Evolutionary conservation across 2,888 invertebrate genomes (phyloP).

Genomic region (Tachina lurida): DNA sequence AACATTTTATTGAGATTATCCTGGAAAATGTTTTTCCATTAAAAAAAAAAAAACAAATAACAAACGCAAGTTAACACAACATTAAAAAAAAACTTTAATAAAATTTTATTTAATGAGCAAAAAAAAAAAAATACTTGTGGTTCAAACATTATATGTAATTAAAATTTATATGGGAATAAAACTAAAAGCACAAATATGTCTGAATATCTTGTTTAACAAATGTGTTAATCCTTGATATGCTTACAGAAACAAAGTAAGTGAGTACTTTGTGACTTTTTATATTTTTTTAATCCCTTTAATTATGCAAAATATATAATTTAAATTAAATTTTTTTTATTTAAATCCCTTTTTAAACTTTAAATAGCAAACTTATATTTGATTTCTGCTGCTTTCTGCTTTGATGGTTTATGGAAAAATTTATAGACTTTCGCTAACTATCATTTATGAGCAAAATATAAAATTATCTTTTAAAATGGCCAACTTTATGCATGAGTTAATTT

Average conservation of each 20-base stretch:
- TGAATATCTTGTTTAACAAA: constrained; percentile 34
- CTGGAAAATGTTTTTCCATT: constrained; percentile 17
- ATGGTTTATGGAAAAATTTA: not conserved
- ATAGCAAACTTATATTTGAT: constrained; percentile 14
- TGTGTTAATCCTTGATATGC: constrained; percentile 46
- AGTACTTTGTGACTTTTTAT: not conserved
- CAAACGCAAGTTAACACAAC: constrained; percentile 6
- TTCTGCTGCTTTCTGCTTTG: constrained; percentile 1
- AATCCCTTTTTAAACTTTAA: constrained; percentile 1
- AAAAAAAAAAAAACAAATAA: not conserved
- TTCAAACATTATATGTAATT: constrained; percentile 24
- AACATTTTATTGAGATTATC: constrained; percentile 8
- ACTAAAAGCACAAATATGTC: constrained; percentile 1
- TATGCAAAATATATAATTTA: not conserved
- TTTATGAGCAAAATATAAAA: constrained; percentile 6
- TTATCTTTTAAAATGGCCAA: constrained; percentile 21
- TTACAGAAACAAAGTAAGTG: not conserved
- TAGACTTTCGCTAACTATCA: not conserved
- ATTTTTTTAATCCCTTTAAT: constrained; percentile 14
- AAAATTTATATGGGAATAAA: not conserved
- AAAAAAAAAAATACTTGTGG: constrained; percentile 18
- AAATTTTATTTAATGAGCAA: constrained; percentile 19
- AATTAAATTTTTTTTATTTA: not conserved
- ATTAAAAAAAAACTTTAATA: constrained; percentile 9
- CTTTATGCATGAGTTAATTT: constrained; percentile 24